phyloP scores from a whole-genome alignment of 2,888 invertebrate species.

The Yponomeuta sedellus region DNA sequence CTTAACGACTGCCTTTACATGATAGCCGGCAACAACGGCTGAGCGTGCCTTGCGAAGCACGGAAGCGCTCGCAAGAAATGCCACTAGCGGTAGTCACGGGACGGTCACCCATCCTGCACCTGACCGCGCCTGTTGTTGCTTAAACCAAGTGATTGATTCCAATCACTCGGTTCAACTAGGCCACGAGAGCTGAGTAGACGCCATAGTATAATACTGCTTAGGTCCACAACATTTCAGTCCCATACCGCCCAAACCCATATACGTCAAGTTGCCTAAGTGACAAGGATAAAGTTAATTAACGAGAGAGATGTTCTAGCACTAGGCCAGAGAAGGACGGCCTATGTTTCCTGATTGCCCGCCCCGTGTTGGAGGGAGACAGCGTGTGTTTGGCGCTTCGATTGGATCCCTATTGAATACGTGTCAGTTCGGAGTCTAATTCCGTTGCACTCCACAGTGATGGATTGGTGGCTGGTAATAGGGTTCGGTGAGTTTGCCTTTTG shows the following conservation, averaged over 20 bases:
- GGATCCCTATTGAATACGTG: conserved; percentile 2
- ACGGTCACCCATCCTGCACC: too few species aligned
- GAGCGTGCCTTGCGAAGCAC: too few species aligned
- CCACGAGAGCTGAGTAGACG: too few species aligned
- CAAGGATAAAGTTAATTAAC: conserved; percentile 45
- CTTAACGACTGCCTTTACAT: too few species aligned
- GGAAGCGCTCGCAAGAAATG: too few species aligned
- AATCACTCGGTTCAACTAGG: too few species aligned
- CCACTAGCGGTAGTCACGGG: too few species aligned
- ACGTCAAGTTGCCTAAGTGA: conserved; percentile 54
- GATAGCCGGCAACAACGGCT: too few species aligned
- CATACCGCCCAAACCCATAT: too few species aligned
- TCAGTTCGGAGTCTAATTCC: conserved; percentile 6
- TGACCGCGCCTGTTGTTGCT: too few species aligned
- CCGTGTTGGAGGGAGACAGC: conserved; percentile 24
- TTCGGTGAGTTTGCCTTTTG: not conserved
- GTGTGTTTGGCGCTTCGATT: not conserved
- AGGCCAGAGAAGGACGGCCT: conserved; percentile 2
- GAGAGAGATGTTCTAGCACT: conserved; percentile 27
- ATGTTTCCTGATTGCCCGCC: conserved; percentile 15
- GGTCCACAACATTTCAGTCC: not conserved
- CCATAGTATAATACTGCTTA: not conserved
- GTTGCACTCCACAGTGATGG: not conserved
- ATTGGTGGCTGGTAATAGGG: not conserved
- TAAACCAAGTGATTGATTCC: too few species aligned